Evolutionary conservation across 2,113 vertebrate genomes (phyloP).

Genomic region (Callospermophilus lateralis): DNA sequence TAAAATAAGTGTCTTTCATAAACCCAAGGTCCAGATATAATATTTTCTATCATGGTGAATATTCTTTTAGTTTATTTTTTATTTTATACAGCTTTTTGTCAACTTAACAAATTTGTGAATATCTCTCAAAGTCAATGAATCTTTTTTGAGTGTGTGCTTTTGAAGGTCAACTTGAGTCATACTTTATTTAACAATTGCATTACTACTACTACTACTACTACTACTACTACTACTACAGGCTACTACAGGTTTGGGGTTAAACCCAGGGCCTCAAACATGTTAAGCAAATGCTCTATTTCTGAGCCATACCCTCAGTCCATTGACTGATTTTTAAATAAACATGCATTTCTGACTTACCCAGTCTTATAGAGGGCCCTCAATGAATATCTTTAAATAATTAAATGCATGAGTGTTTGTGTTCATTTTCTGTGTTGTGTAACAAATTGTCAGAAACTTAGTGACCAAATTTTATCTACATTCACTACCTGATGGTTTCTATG

Average conservation of each 20-base stretch:
- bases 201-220: no score
- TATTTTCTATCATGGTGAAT: background rate
- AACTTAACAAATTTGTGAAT: background rate
- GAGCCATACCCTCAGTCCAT: background rate
- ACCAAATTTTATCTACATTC: background rate
- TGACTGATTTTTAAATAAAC: background rate
- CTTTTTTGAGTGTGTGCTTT: background rate
- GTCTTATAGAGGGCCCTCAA: background rate
- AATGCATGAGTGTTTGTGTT: background rate
- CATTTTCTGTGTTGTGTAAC: background rate
- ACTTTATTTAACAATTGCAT: background rate
- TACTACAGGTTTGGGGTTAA: background rate
- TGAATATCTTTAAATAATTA: constrained; percentile 16
- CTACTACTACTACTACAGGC: no score
- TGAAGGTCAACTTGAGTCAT: background rate
- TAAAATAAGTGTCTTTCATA: background rate
- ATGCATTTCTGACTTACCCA: background rate
- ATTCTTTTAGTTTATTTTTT: background rate
- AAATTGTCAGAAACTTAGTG: background rate
- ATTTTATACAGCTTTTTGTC: background rate
- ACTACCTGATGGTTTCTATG: background rate
- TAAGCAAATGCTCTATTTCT: background rate
- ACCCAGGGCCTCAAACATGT: background rate
- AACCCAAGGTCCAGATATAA: background rate
- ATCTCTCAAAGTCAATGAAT: background rate